These are phyloP conservation scores for Lates calcarifer DNA, from an alignment of 2,113 vertebrate species.

Conservation along the genomic window DNA sequence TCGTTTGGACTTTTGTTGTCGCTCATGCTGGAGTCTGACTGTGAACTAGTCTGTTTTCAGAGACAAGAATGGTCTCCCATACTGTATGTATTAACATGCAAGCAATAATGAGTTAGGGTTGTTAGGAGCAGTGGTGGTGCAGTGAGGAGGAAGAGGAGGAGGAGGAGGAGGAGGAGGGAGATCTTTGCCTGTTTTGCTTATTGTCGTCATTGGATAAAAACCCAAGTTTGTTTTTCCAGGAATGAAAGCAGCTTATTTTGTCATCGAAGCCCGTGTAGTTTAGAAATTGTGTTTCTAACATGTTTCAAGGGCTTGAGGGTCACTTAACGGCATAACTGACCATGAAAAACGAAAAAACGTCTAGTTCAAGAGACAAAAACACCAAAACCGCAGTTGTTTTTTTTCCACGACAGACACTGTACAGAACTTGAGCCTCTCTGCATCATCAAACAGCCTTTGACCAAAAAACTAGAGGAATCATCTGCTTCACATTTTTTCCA, in stretches of 20 bases:
- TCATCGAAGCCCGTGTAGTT: constrained; percentile 32
- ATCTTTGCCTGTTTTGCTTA: constrained; percentile 24
- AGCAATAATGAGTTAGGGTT: constrained; percentile 83
- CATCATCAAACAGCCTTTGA: constrained; percentile 79
- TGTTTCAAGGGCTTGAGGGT: constrained; percentile 47
- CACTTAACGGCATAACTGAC: constrained; percentile 5
- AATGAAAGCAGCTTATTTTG: constrained; percentile 17
- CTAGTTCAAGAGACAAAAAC: constrained; percentile 24
- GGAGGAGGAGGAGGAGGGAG: constrained; percentile 13
- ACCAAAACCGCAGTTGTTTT: constrained; percentile 29
- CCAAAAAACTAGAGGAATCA: constrained; percentile 74
- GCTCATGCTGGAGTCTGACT: constrained; percentile 56
- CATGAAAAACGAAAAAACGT: constrained; percentile 12
- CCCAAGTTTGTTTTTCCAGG: constrained; percentile 43
- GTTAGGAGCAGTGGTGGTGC: constrained; percentile 50
- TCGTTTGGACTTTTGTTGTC: constrained; percentile 34
- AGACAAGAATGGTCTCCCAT: constrained; percentile 56
- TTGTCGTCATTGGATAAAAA: constrained; percentile 23
- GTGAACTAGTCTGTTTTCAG: constrained; percentile 53
- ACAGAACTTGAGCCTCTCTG: constrained; percentile 58
- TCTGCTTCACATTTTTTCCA: constrained; percentile 52
- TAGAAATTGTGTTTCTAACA: constrained; percentile 26
- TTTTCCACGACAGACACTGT: constrained; percentile 12
- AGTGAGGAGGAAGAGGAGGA: constrained; percentile 33
- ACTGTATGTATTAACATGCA: constrained; percentile 63